Conservation (phyloP, 23 tunicate species). For the Phallusia fumigata region DNA sequence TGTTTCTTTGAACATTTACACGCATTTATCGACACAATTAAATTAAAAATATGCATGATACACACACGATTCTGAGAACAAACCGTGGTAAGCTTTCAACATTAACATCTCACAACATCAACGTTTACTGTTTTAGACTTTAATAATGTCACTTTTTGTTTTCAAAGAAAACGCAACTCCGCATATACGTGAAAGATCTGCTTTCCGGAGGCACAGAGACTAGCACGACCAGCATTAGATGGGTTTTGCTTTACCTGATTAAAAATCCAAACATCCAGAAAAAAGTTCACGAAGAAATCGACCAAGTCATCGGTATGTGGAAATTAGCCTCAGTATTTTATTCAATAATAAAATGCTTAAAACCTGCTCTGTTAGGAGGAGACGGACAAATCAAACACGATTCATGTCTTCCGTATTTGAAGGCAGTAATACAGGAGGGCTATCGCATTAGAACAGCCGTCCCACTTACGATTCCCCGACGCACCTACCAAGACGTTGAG, state of each 20-base stretch:
- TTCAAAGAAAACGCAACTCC: slow-evolving; percentile 4
- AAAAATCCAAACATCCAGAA: not conserved
- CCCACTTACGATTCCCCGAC: slow-evolving; percentile 24
- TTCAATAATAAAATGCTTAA: too few relatives aligned
- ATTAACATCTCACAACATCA: too few relatives aligned
- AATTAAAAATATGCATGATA: not conserved
- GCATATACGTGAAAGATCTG: not conserved
- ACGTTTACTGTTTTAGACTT: too few relatives aligned
- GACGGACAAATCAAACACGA: slow-evolving; percentile 11
- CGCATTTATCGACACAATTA: not conserved
- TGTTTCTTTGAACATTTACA: not conserved
- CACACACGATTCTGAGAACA: too few relatives aligned
- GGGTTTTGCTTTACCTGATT: slow-evolving; percentile 13
- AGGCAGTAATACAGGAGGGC: slow-evolving; percentile 41
- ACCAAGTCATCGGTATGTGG: slow-evolving; percentile 10
- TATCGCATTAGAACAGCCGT: slow-evolving; percentile 14
- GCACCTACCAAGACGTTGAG: slow-evolving; percentile 8
- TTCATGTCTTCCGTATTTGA: slow-evolving; percentile 26
- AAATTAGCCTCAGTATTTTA: not conserved
- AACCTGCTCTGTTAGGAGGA: not conserved
- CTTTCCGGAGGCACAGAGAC: slow-evolving; percentile 18
- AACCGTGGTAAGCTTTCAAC: too few relatives aligned
- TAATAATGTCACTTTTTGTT: not conserved
- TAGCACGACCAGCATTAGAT: slow-evolving; percentile 10
- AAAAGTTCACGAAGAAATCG: slow-evolving; percentile 11